Evolutionary conservation across 2,113 vertebrate species (phyloP).

Genomic region (Nipponia nippon): DNA sequence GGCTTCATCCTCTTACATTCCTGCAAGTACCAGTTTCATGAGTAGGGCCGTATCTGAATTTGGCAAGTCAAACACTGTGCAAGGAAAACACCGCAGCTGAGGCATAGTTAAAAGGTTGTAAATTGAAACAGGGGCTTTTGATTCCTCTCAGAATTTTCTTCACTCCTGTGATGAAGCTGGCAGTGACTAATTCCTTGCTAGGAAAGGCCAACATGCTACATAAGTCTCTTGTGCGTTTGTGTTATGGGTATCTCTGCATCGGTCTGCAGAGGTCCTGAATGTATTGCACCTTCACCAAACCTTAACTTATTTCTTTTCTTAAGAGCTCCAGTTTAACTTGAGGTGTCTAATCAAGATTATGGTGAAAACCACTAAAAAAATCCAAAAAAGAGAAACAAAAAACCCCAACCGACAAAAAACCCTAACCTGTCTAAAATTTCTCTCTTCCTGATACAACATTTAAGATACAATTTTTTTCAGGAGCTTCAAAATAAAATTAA

Average conservation of each 20-base stretch:
- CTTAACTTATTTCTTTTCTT: not conserved
- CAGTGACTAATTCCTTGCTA: not conserved
- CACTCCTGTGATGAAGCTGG: not conserved
- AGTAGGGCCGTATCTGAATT: not conserved
- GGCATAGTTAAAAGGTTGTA: not conserved
- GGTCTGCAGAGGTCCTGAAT: not conserved
- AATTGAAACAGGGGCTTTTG: not conserved
- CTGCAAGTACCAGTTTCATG: not conserved
- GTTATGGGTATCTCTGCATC: not conserved
- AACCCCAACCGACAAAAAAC: accelerated
- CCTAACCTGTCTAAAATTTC: not conserved
- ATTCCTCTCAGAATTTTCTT: not conserved
- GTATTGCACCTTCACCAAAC: not conserved
- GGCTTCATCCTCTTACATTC: not conserved
- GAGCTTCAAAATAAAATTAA: not conserved
- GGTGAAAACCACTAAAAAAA: not conserved
- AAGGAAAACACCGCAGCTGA: not conserved
- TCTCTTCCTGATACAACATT: not conserved
- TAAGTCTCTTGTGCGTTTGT: not conserved
- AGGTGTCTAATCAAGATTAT: not conserved
- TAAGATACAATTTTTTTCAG: not conserved
- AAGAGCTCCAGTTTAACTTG: not conserved
- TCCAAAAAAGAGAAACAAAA: not conserved
- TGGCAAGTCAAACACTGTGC: accelerated
- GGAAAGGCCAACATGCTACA: accelerated